Evolutionary conservation across 35 echinoderm and acorn worm genomes (phyloP), one percentile per base, ranked within the genome.

Genomic region (Apostichopus californicus): DNA sequence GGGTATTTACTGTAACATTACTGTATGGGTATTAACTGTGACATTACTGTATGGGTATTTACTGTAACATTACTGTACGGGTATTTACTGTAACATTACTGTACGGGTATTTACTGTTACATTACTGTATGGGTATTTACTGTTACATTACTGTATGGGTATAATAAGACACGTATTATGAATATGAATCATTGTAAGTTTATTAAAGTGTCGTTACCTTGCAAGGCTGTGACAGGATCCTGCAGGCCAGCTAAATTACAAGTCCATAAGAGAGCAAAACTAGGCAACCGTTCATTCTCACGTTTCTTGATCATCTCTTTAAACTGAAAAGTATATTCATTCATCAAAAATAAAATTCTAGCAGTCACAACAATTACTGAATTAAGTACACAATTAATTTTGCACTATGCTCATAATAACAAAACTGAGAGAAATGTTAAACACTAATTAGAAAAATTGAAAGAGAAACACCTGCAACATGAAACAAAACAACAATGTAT

Each of bases 231-330:
- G 52, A 95, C 81, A 54, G 92, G 85, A 59, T 98, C 87, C 82
- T 81, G 90, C 18, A 93, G 89, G 15, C 96, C 96, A 15, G 96
- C 96, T 55, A 95, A 92, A 82, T 90, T 90, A 85, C 92, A 92
- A 4, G 88, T 81, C 96, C 96, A 98, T 55, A 98, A 77, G n/a
- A 98, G 85, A 54, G 92, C 78, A 57, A 98, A 58, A 85, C 96
- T 92, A 57, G 86, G 82, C 58, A 94, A 79, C 25, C 83, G 80
- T 56, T 95, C 96, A 95, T 95, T 98, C 92, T 98, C 92, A 77
- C 92, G 93, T 64, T 93, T 79, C 78, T 95, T 98, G 71, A 95
- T 90, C 28, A 98, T 53, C 17, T 95, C 91, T 21, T 92, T 60
- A 77, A 91, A 98, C 96, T 98, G 46, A 9, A 80, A 55, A 75